Base-by-base conservation (phyloP, 2,888 invertebrate genomes). In the Nomada ferruginata region DNA sequence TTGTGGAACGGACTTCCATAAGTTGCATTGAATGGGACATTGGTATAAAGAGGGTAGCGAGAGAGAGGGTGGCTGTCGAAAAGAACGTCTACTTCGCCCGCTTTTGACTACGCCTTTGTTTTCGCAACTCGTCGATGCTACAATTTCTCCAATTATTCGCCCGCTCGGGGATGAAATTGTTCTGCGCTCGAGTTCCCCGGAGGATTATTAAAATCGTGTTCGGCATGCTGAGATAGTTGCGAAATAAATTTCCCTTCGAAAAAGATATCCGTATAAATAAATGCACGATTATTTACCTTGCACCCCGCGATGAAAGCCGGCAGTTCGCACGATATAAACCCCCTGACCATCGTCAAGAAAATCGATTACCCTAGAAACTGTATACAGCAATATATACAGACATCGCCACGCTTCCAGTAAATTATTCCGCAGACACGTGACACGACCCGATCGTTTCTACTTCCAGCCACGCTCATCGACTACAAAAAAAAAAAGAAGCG, bases 21-120 rank as follows among this genome's bases (percentile, higher is more conserved):
- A 92, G 91, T 91, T 90, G 89, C 89, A 88, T 90, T 92, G 88
- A 91, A 92, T 91, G 91, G 88, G 88, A 91, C 91, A 90, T 90
- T 85, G 90, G 87, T 90, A 92, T 91, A 91, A 91, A 92, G 91
- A 90, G 90, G 84, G 84, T 85, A 83, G 87, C 83, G 87, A 83
- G 86, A 84, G 86, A 84, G 72, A 75, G 83, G 76, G 77, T 36
- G 79, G 61, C 55, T 63, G 79, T 84, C 78, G 64, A 63, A 63
- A 55, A 73, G 83, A 75, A 74, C 66, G 80, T 36, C 59, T 47
- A 55, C 71, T 60, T 79, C 76, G 83, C 72, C 72, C 73, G 65
- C 70, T 55, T 65, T 18, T 20, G 80, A 83, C 82, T 82, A 23
- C 44, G 44, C 55, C 42, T 80, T 82, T 82, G 79, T 86, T 52